phyloP scores from a whole-genome alignment of 2,797 vertebrate genomes.

The Pelobates cultripes region DNA sequence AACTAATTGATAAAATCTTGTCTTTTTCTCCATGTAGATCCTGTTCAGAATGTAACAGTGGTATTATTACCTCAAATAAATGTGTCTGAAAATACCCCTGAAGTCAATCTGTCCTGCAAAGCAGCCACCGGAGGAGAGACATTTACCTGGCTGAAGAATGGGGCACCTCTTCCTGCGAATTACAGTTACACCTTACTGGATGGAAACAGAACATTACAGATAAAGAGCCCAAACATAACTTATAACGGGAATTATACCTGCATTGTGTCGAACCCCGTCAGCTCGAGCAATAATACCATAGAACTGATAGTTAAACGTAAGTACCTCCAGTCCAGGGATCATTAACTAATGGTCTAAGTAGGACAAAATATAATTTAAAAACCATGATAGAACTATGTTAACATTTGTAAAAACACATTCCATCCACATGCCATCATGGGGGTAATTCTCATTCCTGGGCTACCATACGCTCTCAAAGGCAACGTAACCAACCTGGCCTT shows the following conservation, averaged over 20 bases:
- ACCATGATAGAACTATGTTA: no score
- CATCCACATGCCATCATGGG: no score
- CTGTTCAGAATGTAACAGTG: constrained; percentile 48
- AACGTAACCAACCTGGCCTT: no score
- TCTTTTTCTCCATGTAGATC: neutral
- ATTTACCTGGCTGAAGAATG: constrained; percentile 73
- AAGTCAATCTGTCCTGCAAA: constrained; percentile 68
- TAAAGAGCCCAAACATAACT: constrained; percentile 61
- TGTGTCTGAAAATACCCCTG: constrained; percentile 60
- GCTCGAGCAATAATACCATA: constrained; percentile 36
- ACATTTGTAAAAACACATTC: no score
- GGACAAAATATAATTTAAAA: no score
- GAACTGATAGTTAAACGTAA: constrained; percentile 78
- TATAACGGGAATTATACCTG: constrained; percentile 76
- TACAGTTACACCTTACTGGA: constrained; percentile 58
- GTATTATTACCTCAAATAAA: neutral
- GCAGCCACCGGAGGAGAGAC: constrained; percentile 55
- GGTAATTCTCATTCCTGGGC: no score
- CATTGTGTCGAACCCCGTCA: constrained; percentile 76
- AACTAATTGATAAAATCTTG: no score
- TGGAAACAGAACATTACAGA: constrained; percentile 45
- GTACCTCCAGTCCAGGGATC: constrained; percentile 43
- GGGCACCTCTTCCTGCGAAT: constrained; percentile 50
- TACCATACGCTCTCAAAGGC: no score
- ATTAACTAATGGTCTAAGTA: no score